Evolutionary conservation across 2,888 invertebrate species (phyloP), one percentile per base, ranked within the genome.

Genomic region (Cryptus viduatorius): DNA sequence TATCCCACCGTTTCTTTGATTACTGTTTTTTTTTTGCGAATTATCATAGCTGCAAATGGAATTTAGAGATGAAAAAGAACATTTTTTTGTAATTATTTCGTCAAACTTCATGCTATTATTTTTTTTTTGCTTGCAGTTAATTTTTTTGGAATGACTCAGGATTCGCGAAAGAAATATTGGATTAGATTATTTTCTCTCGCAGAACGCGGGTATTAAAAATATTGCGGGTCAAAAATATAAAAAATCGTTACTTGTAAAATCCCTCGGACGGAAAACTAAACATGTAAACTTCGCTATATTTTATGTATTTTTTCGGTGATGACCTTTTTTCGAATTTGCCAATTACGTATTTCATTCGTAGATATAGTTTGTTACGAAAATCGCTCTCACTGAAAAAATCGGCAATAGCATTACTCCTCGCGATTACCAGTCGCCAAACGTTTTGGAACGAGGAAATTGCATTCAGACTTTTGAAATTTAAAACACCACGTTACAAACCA

Each of bases 1-100:
- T 71, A 77, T 78, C 72, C 29, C 44, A 48, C 24, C 64, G 67
- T 64, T 42, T 77, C 69, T 79, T 71, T 79, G 24, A 16, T 46
- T 24, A 10, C 24, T 56, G 19, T 19, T 24, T 48, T 50, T 5
- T 50, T 56, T 12, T 24, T 14, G 3, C 56, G 56, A 56, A 24
- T 37, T 24, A 24, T 56, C 24, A 3, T 24, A 24, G 19, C 56
- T 56, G 24, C 24, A 10, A 10, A 24, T 56, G 56, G 24, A 56
- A 56, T 56, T 19, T 10, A 24, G 3, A 56, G 10, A 12, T 4
- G 10, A 10, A 59, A 59, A 29, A 59, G 14, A 56, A 56, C 12
- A 10, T 24, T 1, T 24, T 24, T 10, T 24, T 4, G 12, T 8
- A 19, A 24, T 56, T 56, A 24, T 56, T 24, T 4, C 24, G 56